Percentiles rank a stretch among this genome's conserved stretches.
phyloP scores from a whole-genome alignment of 64 coral and sea anemone genomes.

The Astreopora myriophthalma region DNA sequence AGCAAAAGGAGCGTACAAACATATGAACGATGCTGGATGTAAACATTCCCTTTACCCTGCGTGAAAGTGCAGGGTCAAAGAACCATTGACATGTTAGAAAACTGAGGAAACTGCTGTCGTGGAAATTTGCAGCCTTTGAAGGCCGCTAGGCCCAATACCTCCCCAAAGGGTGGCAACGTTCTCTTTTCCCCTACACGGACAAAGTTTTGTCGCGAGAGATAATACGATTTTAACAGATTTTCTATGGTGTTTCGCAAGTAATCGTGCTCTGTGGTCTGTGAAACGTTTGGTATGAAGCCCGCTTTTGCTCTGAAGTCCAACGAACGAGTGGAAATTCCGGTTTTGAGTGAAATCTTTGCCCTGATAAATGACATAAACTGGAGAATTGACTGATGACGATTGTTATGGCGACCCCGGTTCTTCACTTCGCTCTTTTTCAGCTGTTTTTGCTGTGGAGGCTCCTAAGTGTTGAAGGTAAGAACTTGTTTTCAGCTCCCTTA shows the following conservation, averaged over 20 bases:
- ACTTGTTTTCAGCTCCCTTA: not conserved
- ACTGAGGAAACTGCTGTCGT: no score
- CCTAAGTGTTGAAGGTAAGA: constrained; percentile 24
- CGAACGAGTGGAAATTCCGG: not conserved
- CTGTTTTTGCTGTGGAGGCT: not conserved
- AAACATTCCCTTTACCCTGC: not conserved
- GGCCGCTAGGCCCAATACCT: not conserved
- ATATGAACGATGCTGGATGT: not conserved
- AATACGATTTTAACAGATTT: constrained; percentile 12
- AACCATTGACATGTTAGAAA: not conserved
- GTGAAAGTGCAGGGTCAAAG: not conserved
- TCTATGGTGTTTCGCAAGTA: not conserved
- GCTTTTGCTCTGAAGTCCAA: not conserved
- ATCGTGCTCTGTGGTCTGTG: not conserved
- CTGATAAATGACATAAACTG: not conserved
- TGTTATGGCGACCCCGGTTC: constrained; percentile 32
- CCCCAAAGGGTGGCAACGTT: not conserved
- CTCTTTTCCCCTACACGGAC: not conserved
- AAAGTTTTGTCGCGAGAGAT: not conserved
- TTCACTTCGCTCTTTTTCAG: not conserved
- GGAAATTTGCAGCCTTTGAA: not conserved
- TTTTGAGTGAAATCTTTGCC: not conserved
- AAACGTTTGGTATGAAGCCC: not conserved
- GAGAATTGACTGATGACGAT: not conserved
- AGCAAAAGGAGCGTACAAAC: not conserved